Percentiles rank a stretch among this genome's conserved stretches.
phyloP scores from a whole-genome alignment of 2,797 vertebrate species.

The Sorex maritimensis region DNA sequence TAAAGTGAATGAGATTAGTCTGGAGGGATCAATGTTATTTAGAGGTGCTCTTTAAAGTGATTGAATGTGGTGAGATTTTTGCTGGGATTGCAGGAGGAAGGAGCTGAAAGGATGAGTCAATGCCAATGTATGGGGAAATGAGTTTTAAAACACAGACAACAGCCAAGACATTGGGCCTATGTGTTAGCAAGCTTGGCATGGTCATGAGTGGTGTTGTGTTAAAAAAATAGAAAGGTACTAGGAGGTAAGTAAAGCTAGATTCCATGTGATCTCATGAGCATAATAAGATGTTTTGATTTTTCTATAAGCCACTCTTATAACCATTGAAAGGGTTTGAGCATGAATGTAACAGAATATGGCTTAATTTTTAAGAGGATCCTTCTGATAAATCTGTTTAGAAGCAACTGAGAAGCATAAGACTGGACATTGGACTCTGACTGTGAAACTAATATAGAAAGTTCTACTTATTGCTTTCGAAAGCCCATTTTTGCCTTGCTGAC shows the following conservation, averaged over 20 bases:
- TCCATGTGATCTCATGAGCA: neutral
- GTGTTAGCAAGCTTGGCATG: neutral
- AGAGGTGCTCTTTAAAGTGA: neutral
- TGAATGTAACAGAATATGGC: neutral
- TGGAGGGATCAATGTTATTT: neutral
- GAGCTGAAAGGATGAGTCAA: neutral
- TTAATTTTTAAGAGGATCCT: neutral
- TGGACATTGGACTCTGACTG: too few species aligned
- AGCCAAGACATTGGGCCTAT: neutral
- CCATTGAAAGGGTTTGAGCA: neutral
- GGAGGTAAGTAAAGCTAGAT: neutral
- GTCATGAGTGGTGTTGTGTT: too few species aligned
- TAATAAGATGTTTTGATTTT: neutral
- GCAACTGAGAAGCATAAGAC: neutral
- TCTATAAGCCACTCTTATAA: neutral
- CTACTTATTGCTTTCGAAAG: neutral
- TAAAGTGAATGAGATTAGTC: conserved; percentile 1
- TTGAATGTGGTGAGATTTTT: neutral
- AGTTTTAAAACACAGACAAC: neutral
- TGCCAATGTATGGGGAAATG: neutral
- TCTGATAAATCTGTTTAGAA: neutral
- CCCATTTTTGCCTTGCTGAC: neutral
- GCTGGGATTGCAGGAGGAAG: neutral
- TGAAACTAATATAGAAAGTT: too few species aligned
- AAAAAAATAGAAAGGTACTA: neutral